Evolutionary conservation across 2,113 vertebrate species (phyloP), one percentile per base, ranked within the genome.

Genomic region (Mustela nigripes): DNA sequence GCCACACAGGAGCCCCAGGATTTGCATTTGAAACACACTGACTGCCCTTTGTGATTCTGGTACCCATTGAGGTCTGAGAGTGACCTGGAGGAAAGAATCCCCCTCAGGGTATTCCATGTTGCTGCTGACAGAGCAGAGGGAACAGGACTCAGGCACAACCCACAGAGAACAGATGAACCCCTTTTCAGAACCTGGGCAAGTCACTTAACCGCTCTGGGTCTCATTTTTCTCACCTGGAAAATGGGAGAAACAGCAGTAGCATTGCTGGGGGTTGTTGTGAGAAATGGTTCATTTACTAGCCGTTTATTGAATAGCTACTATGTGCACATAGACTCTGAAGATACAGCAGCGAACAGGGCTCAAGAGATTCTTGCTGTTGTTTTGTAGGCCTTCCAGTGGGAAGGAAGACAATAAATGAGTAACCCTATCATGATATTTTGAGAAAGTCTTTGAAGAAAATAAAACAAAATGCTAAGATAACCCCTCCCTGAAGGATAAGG

Each of bases 401-500:
- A 53, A 63, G 69, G 31, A 80, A 89, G 62, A 42, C 8, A 18
- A 15, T 4, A 60, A 74, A 62, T 0, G 18, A 48, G 56, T 39
- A 28, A 74, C 22, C 7, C 4, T 45, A 15, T 65, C 74, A 11
- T 24, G 4, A 48, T 28, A 10, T 14, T 58, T 33, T 67, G 79
- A 31, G 79, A 45, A 73, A 36, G 19, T 60, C 76, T 83, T 62
- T 60, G 28, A 79, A 65, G 45, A 50, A 65, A 82, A 50, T 14
- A 7, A 67, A 87, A 65, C 1, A 4, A 12, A 88, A 62, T 19
- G 26, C 45, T 15, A 11, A 89, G 84, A 39, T 31, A 6, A 26
- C 1, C 5, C 4, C 0, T 2, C 6, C 33, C 62, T 1, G 1
- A 14, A 36, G 53, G 53, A 85, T 12, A 14, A 53, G 4, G 11